Conservation (phyloP, 2,113 vertebrate species). For the Pygoscelis adeliae region DNA sequence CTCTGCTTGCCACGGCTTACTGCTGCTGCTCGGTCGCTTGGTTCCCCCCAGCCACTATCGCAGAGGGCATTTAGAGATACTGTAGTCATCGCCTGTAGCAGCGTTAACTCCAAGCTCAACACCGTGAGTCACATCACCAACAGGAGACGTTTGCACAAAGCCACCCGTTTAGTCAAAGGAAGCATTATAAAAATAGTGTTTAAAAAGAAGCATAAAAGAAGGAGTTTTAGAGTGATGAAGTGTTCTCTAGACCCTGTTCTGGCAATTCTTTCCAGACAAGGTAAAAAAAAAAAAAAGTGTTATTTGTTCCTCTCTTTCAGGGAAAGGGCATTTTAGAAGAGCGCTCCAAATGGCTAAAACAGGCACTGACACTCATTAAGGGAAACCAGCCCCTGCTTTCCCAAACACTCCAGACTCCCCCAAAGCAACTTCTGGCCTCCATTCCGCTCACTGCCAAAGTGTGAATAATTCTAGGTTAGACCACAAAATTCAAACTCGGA, state of each 20-base stretch:
- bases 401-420: neutral
- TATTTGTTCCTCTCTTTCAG: neutral
- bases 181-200: neutral
- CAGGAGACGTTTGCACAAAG: neutral
- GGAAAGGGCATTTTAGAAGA: neutral
- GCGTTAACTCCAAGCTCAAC: neutral
- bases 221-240: neutral
- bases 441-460: neutral
- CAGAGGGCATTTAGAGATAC: neutral
- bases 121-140: neutral
- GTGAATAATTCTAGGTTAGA: fast-evolving
- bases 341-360: neutral
- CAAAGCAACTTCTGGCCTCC: neutral
- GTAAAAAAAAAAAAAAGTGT: neutral
- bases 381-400: neutral
- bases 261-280: neutral
- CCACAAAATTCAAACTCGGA: neutral
- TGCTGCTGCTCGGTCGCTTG: neutral
- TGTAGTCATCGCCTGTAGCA: neutral
- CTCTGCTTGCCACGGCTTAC: neutral
- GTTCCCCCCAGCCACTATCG: neutral
- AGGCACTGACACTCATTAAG: neutral
- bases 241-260: neutral
- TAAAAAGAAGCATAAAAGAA: neutral
- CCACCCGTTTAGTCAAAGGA: neutral